Evolutionary conservation across 2,888 invertebrate species (phyloP), one percentile per base, ranked within the genome.

Genomic region (Patella ulyssiponensis): DNA sequence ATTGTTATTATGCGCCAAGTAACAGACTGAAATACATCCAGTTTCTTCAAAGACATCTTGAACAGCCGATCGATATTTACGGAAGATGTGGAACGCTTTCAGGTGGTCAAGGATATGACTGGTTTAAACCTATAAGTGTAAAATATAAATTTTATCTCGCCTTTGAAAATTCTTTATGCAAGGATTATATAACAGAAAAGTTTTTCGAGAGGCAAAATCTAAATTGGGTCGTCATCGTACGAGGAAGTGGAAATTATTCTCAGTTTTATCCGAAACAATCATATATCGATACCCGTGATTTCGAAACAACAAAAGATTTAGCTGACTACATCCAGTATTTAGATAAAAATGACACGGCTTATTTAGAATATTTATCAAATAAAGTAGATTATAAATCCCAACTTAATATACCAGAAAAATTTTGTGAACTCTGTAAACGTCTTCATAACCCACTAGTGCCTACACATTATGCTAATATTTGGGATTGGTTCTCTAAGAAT

Each of bases 121-220:
- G 77, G 33, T 69, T 74, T 15, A 17, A 77, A 14, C 58, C 64
- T 9, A 52, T 78, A 1, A 69, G 70, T 5, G 73, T 76, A 51
- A 54, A 70, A 12, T 79, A 79, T 69, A 74, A 79, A 64, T 82
- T 81, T 70, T 82, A 82, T 71, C 53, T 81, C 33, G 51, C 81
- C 4, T 82, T 81, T 75, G 82, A 82, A 70, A 82, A 80, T 73
- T 74, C 77, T 23, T 58, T 82, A 2, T 81, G 81, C 73, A 53
- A 69, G 52, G 80, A 78, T 69, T 81, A 82, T 69, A 74, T 82
- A 11, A 80, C 82, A 17, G 81, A 82, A 56, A 80, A 82, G 44
- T 80, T 77, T 74, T 80, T 77, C 70, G 4, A 51, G 12, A 23
- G 64, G 23, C 52, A 75, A 14, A 53, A 64, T 9, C 53, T 75